These are phyloP conservation scores for Cryptoleucopteryx plumbea DNA, from an alignment of 2,113 vertebrate genomes.

Conservation along the genomic window DNA sequence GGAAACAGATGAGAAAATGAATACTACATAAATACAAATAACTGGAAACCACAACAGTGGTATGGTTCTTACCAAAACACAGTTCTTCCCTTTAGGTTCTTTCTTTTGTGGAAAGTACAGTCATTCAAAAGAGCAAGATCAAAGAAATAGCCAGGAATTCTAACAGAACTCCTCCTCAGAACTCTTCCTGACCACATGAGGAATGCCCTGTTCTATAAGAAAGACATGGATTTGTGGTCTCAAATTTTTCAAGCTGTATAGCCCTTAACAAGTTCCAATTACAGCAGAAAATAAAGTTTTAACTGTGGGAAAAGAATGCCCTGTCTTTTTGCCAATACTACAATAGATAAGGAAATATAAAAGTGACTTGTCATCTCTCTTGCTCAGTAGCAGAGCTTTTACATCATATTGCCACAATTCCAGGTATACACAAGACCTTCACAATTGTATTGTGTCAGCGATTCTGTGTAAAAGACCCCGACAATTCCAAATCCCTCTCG, in stretches of 20 bases:
- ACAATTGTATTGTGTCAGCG: not conserved
- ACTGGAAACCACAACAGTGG: not conserved
- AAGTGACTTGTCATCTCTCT: not conserved
- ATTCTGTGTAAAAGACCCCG: not conserved
- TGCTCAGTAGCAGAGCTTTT: not conserved
- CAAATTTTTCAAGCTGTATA: not conserved
- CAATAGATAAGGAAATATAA: not conserved
- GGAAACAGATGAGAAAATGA: not conserved
- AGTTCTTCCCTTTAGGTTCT: not conserved
- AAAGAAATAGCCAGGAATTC: not conserved
- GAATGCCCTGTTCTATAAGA: not conserved
- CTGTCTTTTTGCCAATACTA: not conserved
- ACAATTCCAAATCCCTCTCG: not conserved
- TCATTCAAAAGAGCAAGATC: not conserved
- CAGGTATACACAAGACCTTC: not conserved
- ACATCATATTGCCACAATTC: not conserved
- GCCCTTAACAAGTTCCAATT: not conserved
- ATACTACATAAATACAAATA: not conserved
- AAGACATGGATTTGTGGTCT: not conserved
- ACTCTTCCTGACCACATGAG: not conserved
- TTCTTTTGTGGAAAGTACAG: not conserved
- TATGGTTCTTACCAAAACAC: not conserved
- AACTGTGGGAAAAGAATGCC: not conserved
- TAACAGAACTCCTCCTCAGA: not conserved
- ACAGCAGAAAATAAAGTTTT: not conserved